Percentiles rank a stretch among this genome's conserved stretches.
Evolutionary conservation across 2,797 vertebrate genomes (phyloP).

Genomic region (Halcyon leucocephala): DNA sequence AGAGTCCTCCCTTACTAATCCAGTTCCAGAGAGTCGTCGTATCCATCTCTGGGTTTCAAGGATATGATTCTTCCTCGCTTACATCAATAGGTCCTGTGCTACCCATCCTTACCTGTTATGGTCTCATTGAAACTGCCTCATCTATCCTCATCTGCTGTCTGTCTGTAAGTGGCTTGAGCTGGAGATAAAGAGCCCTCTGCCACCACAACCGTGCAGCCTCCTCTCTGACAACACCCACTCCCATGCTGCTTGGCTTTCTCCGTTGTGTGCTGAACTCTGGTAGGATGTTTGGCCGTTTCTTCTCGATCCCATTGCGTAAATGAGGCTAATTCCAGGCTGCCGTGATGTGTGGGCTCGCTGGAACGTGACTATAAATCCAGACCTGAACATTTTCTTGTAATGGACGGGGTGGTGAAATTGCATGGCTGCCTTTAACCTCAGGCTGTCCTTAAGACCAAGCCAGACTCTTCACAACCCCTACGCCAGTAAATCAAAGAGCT

Average conservation of each 20-base stretch:
- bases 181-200: not conserved
- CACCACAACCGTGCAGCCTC: not conserved
- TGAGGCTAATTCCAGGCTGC: slow-evolving; percentile 41
- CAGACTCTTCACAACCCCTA: not conserved
- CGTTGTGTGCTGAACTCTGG: fast-evolving
- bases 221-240: not conserved
- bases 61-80: not conserved
- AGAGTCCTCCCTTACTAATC: not conserved
- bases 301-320: not conserved
- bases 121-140: not conserved
- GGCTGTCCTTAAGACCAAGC: slow-evolving; percentile 25
- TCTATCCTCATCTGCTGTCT: not conserved
- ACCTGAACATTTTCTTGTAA: not conserved
- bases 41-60: not conserved
- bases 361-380: slow-evolving; percentile 27
- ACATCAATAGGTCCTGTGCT: not conserved
- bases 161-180: not conserved
- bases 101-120: not conserved
- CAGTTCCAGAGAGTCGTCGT: not conserved
- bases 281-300: not conserved
- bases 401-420: not conserved
- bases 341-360: not conserved
- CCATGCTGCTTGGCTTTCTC: not conserved
- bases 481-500: slow-evolving; percentile 7
- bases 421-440: slow-evolving; percentile 50